phyloP scores from a whole-genome alignment of 2,113 vertebrate species.

The Axis porcinus region DNA sequence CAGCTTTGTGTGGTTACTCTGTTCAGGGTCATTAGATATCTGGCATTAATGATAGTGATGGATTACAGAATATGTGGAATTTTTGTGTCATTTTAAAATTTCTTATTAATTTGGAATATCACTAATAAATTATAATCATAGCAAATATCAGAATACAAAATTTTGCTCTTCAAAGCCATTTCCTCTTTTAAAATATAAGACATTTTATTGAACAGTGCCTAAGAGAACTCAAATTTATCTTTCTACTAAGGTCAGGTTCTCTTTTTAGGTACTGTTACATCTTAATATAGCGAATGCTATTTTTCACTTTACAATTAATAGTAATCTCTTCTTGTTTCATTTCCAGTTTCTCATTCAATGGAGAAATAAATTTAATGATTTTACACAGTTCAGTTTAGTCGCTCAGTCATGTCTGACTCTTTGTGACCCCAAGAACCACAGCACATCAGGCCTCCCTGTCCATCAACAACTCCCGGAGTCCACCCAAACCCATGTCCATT shows the following conservation, averaged over 20 bases:
- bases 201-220: neutral
- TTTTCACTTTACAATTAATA: neutral
- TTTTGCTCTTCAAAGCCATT: neutral
- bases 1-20: neutral
- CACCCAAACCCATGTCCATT: no score
- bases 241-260: neutral
- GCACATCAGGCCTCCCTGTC: no score
- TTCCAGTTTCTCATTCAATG: neutral
- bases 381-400: neutral
- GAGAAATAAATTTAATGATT: conserved; percentile 25
- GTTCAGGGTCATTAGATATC: neutral
- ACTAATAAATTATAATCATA: neutral
- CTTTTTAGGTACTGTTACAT: neutral
- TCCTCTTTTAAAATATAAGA: neutral
- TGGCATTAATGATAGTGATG: neutral
- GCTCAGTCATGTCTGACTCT: no score
- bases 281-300: neutral
- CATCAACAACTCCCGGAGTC: no score
- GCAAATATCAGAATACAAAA: neutral
- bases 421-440: no score
- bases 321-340: neutral
- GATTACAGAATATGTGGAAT: neutral
- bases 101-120: neutral
- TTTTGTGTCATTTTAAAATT: neutral
- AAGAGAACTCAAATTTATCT: neutral